These are phyloP conservation scores for Sinocyclocheilus grahami DNA, from an alignment of 2,113 vertebrate species.

Conservation along the genomic window DNA sequence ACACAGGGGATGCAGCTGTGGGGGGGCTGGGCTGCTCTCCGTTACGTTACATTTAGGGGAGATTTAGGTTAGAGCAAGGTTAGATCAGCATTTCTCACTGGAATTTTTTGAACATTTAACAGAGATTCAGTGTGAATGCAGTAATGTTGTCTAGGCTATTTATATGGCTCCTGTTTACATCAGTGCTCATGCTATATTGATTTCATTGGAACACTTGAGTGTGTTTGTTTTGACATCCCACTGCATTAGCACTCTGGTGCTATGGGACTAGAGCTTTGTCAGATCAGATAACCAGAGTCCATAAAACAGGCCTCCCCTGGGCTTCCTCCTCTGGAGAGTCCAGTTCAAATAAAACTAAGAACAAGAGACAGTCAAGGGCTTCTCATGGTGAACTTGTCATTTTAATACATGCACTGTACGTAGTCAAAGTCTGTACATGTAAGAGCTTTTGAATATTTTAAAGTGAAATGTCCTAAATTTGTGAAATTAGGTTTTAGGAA, in stretches of 20 bases:
- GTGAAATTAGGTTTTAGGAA: constrained; percentile 1
- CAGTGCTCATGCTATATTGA: constrained; percentile 53
- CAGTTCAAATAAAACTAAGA: constrained; percentile 59
- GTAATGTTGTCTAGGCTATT: constrained; percentile 12
- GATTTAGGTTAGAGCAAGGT: constrained; percentile 50
- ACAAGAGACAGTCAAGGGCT: constrained; percentile 49
- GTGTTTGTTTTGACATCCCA: constrained; percentile 70
- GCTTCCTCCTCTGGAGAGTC: constrained; percentile 58
- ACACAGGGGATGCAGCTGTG: constrained; percentile 43
- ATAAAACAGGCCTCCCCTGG: constrained; percentile 63
- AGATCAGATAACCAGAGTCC: constrained; percentile 72
- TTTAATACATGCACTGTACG: background rate
- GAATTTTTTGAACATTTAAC: background rate
- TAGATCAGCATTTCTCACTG: constrained; percentile 32
- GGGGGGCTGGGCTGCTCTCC: constrained; percentile 9
- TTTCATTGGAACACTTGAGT: constrained; percentile 62
- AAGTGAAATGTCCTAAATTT: background rate
- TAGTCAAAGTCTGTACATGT: background rate
- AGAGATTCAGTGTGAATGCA: background rate
- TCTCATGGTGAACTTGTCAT: constrained; percentile 16
- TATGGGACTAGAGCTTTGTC: constrained; percentile 66
- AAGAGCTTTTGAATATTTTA: background rate
- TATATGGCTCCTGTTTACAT: constrained; percentile 38
- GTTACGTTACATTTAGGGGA: constrained; percentile 48
- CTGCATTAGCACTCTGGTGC: constrained; percentile 76